Conservation (phyloP, 2,888 invertebrate species). For the Pristionchus arcanus region DNA sequence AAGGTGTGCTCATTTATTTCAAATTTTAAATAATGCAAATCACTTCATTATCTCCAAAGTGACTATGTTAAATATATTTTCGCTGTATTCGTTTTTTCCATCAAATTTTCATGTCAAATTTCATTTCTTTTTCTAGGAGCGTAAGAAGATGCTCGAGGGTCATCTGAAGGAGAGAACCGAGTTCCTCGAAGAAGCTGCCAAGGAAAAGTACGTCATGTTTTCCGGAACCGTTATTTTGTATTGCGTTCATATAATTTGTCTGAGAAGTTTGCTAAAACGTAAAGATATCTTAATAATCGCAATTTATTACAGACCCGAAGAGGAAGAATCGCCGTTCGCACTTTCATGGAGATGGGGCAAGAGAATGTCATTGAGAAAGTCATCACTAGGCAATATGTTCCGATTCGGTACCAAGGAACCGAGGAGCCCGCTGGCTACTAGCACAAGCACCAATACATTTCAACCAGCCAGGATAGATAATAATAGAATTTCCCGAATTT, state of each 20-base stretch:
- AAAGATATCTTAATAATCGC: background rate
- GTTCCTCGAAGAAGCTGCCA: constrained; percentile 31
- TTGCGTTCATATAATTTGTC: too few species aligned
- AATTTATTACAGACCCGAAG: background rate
- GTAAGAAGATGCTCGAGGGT: background rate
- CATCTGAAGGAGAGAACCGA: background rate
- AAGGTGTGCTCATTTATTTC: background rate
- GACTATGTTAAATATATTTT: background rate
- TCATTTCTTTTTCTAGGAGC: background rate
- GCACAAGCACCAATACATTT: background rate
- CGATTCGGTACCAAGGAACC: background rate
- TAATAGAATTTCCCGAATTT: background rate
- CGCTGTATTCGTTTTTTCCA: background rate
- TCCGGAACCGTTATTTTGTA: too few species aligned
- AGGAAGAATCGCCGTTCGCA: background rate
- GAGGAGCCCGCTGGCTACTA: background rate
- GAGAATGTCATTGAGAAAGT: background rate
- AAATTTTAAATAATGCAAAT: too few species aligned
- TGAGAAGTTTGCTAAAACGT: too few species aligned
- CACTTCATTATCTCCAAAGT: too few species aligned
- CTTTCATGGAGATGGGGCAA: constrained; percentile 34
- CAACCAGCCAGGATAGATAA: background rate
- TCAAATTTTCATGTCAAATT: background rate
- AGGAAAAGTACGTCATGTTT: background rate
- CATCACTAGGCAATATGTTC: background rate